Conservation (phyloP, 1,140 invertebrate genomes). For the Drosophila santomea region DNA sequence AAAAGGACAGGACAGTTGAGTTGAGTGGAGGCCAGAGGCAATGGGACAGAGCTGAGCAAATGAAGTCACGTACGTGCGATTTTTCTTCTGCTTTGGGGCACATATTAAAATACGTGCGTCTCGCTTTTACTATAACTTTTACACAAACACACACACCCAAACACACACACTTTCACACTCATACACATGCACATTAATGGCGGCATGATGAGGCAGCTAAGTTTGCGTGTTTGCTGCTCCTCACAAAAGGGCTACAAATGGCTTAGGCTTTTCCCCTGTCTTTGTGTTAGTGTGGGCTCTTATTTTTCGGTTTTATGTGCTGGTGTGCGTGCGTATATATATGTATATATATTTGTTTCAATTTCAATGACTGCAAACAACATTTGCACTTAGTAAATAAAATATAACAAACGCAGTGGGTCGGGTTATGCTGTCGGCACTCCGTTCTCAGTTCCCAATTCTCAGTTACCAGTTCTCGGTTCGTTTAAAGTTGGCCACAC, state of each 20-base stretch:
- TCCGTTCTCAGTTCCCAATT: slow-evolving; percentile 33
- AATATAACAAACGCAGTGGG: slow-evolving; percentile 76
- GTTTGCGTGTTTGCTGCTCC: slow-evolving; percentile 59
- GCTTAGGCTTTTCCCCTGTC: slow-evolving; percentile 60
- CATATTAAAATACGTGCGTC: slow-evolving; percentile 84
- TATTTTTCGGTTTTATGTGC: slow-evolving; percentile 40
- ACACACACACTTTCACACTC: not conserved
- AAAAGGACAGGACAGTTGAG: slow-evolving; percentile 10
- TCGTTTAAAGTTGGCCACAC: slow-evolving; percentile 53
- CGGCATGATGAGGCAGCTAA: slow-evolving; percentile 77
- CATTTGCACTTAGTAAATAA: slow-evolving; percentile 83
- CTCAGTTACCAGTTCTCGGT: slow-evolving; percentile 25
- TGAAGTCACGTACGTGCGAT: slow-evolving; percentile 84
- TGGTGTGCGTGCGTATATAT: slow-evolving; percentile 45
- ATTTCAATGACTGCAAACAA: slow-evolving; percentile 82
- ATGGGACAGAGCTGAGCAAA: slow-evolving; percentile 73
- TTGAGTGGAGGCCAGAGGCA: slow-evolving; percentile 52
- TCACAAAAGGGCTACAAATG: slow-evolving; percentile 80
- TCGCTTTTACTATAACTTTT: slow-evolving; percentile 79
- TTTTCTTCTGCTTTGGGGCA: slow-evolving; percentile 84
- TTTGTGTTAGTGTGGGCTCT: slow-evolving; percentile 13
- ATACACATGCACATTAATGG: slow-evolving; percentile 70
- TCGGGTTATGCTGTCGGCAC: slow-evolving; percentile 1
- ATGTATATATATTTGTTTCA: slow-evolving; percentile 69
- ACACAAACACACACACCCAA: slow-evolving; percentile 42